These are phyloP conservation scores for Bruchidius siliquastri DNA, from an alignment of 2,888 invertebrate genomes.

Conservation along the genomic window DNA sequence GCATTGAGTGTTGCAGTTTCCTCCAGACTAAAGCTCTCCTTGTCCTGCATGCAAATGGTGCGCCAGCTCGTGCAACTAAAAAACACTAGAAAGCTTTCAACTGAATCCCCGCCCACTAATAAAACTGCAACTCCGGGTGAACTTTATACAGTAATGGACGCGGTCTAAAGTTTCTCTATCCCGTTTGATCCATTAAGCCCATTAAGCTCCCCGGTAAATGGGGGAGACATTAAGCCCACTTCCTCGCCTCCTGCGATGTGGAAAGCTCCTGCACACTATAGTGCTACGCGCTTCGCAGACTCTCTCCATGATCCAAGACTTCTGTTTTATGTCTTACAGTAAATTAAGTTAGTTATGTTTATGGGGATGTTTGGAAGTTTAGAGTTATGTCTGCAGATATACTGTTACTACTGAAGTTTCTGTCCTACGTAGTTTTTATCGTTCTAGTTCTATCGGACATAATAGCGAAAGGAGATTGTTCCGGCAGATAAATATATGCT, in stretches of 20 bases:
- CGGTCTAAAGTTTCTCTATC: not conserved
- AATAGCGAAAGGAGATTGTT: constrained; percentile 5
- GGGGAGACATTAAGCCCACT: not conserved
- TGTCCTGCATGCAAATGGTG: not conserved
- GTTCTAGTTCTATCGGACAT: constrained; percentile 17
- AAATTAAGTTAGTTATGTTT: constrained; percentile 43
- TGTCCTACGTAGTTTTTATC: constrained; percentile 32
- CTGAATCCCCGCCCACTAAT: not conserved
- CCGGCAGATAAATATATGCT: constrained; percentile 2
- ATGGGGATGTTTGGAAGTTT: constrained; percentile 40
- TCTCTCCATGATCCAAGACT: constrained; percentile 27
- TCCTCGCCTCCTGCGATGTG: not conserved
- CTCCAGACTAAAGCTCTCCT: too few relatives aligned
- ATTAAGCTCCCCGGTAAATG: not conserved
- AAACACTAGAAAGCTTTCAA: not conserved
- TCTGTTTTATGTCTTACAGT: constrained; percentile 39
- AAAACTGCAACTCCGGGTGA: not conserved
- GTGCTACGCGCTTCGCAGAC: not conserved
- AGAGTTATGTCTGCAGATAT: constrained; percentile 37
- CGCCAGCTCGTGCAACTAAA: not conserved
- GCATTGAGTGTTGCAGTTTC: too few relatives aligned
- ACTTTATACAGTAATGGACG: not conserved
- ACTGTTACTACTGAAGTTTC: constrained; percentile 34
- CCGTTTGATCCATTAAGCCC: not conserved
- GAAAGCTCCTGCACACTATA: not conserved